Evolutionary conservation across 2,888 invertebrate genomes (phyloP).

Genomic region (Hedychridium roseum): DNA sequence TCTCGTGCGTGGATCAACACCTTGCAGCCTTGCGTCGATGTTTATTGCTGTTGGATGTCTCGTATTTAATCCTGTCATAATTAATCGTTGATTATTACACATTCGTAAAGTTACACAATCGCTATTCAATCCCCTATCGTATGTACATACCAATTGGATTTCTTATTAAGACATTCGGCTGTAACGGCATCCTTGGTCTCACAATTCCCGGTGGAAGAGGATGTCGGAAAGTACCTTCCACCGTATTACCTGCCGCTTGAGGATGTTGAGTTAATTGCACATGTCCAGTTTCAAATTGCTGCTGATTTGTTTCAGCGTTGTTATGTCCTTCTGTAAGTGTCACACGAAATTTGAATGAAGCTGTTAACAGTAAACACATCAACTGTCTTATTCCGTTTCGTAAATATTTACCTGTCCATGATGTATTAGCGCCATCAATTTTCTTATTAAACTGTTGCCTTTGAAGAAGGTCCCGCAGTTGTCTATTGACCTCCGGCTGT

Average conservation of each 20-base stretch:
- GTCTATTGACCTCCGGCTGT: slow-evolving; percentile 73
- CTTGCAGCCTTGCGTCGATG: slow-evolving; percentile 65
- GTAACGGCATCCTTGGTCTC: slow-evolving; percentile 65
- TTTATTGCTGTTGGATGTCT: slow-evolving; percentile 50
- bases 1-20: slow-evolving; percentile 67
- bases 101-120: too few relatives aligned
- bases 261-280: slow-evolving; percentile 49
- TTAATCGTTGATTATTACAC: slow-evolving; percentile 6
- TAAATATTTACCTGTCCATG: not conserved
- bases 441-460: slow-evolving; percentile 75
- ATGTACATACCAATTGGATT: slow-evolving; percentile 53
- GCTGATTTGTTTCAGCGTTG: slow-evolving; percentile 43
- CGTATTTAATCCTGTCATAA: slow-evolving; percentile 44
- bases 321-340: slow-evolving; percentile 44
- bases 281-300: slow-evolving; percentile 52
- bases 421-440: slow-evolving; percentile 61
- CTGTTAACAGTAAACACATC: not conserved
- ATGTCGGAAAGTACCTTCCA: slow-evolving; percentile 74
- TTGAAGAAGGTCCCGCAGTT: slow-evolving; percentile 82
- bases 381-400: not conserved
- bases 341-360: not conserved
- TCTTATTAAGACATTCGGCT: slow-evolving; percentile 54
- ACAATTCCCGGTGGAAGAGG: slow-evolving; percentile 72
- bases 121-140: too few relatives aligned
- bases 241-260: slow-evolving; percentile 52